Base-by-base conservation (phyloP, 2,888 invertebrate genomes). In the Acronicta alni region DNA sequence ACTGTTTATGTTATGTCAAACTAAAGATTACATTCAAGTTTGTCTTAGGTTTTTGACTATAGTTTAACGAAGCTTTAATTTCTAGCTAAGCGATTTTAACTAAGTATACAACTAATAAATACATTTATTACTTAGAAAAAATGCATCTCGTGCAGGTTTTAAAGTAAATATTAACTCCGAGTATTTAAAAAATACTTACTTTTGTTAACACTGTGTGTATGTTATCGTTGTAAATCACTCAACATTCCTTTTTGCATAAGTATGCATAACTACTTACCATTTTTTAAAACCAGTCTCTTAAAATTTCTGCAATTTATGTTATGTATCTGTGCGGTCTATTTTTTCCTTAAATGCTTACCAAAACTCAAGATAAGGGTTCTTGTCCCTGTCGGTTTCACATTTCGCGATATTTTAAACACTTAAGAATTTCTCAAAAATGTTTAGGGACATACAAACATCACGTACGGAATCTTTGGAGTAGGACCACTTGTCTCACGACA, bases 401-500 rank as follows among this genome's bases (percentile, higher is more conserved):
- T 85, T 82, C 72, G 84, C 85, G 64, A 82, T 86, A 81, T 81
- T 81, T 82, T 80, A 86, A 82, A 72, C 77, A 72, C 77, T 75
- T 42, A 67, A 77, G 68, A 78, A 63, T 71, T 79, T 79, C 76
- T 77, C 61, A 74, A 82, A 86, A 69, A 81, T 63, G 53, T 76
- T 73, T 69, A 74, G 72, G 70, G 67, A 71, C 77, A 75, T 80
- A 83, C 81, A 82, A 78, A 81, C 73, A 83, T 88, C 87, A 88
- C 88, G 85, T 86, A 82, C 79, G 59, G 65, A 66, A 66, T 75
- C 67, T 72, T 65, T 65, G 55, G 72, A 79, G 80, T 77, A 77
- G 72, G 80, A 44, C 63, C 87, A 91, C 91, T 92, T 91, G 91
- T 92, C 91, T 83, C 89, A 87, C 85, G 87, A 86, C 86, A 87